phyloP scores from a whole-genome alignment of 2,888 invertebrate species.

The Allacma fusca region DNA sequence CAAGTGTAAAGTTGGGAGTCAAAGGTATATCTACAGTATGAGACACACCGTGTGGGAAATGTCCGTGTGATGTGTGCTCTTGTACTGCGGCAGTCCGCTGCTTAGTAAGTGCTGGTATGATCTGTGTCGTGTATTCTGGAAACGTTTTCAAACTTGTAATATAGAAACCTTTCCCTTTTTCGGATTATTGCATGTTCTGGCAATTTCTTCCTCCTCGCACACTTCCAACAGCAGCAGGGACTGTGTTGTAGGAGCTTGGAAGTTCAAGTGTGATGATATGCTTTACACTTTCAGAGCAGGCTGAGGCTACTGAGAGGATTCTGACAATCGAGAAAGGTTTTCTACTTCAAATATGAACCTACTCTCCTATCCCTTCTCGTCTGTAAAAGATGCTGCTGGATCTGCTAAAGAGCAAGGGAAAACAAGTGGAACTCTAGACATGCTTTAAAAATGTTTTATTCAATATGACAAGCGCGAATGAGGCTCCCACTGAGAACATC shows the following conservation, averaged over 20 bases:
- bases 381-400: not conserved
- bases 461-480: constrained; percentile 30
- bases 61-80: not conserved
- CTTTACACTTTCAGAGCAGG: not conserved
- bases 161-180: not conserved
- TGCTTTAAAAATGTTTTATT: constrained; percentile 28
- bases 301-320: not conserved
- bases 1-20: not conserved
- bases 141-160: not conserved
- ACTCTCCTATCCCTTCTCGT: not conserved
- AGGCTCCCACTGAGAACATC: constrained; percentile 1
- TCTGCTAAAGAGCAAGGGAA: not conserved
- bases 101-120: not conserved
- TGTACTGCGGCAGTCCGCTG: not conserved
- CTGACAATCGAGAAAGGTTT: not conserved
- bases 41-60: not conserved
- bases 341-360: not conserved
- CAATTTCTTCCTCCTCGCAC: no score
- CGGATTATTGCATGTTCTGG: not conserved
- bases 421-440: constrained; percentile 19
- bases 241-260: not conserved
- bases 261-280: not conserved
- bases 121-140: not conserved
- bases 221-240: not conserved
- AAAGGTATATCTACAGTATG: no score